A percentile compares a stretch with the other conserved stretches of the same genome.
Evolutionary conservation across 2,888 invertebrate genomes (phyloP).

Genomic region (Rhagonycha lutea): DNA sequence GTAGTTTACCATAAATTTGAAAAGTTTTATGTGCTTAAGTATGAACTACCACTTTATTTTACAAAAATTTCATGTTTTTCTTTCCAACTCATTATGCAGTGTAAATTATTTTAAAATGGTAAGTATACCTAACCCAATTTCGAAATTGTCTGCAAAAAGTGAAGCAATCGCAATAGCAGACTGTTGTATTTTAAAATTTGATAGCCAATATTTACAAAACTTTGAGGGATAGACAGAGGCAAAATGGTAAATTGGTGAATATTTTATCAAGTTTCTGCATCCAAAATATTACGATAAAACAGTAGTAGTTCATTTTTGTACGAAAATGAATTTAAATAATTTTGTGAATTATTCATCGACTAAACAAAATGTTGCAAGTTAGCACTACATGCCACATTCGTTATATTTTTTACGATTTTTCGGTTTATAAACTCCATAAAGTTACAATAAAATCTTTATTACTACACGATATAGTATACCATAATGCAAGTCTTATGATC

Average conservation of each 20-base stretch:
- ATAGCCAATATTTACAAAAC: not conserved
- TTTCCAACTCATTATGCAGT: not conserved
- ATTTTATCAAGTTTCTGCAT: not conserved
- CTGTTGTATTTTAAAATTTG: not conserved
- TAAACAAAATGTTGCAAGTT: not conserved
- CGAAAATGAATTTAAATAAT: not conserved
- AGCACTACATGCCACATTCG: not conserved
- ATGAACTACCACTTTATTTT: not conserved
- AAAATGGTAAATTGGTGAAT: not conserved
- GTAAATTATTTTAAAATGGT: not conserved
- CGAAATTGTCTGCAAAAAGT: too few species aligned
- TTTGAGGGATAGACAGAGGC: not conserved
- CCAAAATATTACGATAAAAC: not conserved
- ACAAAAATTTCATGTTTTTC: not conserved
- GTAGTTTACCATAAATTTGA: not conserved
- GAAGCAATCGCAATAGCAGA: not conserved
- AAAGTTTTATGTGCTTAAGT: not conserved
- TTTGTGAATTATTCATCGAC: not conserved
- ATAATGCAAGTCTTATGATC: not conserved
- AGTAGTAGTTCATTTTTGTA: not conserved
- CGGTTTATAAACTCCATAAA: not conserved
- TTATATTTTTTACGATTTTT: not conserved
- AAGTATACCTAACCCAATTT: not conserved
- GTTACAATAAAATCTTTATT: not conserved
- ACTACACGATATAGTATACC: not conserved